Conservation (phyloP, 2,888 invertebrate species). For the Nematopogon swammerdamellus region DNA sequence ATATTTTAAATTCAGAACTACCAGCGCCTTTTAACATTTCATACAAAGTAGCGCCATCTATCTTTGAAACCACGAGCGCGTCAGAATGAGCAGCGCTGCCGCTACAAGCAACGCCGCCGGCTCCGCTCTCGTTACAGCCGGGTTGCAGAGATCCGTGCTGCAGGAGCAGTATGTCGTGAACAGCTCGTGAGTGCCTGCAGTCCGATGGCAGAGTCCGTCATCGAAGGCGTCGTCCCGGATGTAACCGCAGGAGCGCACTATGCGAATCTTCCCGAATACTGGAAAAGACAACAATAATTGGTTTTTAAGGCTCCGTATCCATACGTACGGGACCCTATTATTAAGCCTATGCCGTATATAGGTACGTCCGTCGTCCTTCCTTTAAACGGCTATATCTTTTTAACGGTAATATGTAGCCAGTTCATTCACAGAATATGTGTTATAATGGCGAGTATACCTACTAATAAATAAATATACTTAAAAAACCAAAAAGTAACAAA, state of each 20-base stretch:
- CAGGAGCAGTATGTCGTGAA: slow-evolving; percentile 77
- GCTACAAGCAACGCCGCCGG: not conserved
- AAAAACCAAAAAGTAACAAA: too few species aligned
- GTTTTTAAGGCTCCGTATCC: too few species aligned
- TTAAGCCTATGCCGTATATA: too few species aligned
- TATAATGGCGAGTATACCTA: too few species aligned
- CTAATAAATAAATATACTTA: too few species aligned
- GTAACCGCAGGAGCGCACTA: slow-evolving; percentile 82
- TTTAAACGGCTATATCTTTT: not conserved
- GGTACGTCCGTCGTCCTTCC: too few species aligned
- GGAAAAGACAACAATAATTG: slow-evolving; percentile 17
- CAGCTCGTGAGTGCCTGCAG: slow-evolving; percentile 70
- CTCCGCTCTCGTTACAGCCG: slow-evolving; percentile 22
- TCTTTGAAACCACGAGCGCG: not conserved
- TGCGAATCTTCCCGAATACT: slow-evolving; percentile 74
- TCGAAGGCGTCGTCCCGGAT: slow-evolving; percentile 60
- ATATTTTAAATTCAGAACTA: too few species aligned
- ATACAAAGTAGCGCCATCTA: too few species aligned
- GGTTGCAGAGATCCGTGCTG: slow-evolving; percentile 73
- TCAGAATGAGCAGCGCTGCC: not conserved
- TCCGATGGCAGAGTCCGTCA: slow-evolving; percentile 61
- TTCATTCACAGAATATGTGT: too few species aligned
- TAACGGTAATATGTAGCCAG: too few species aligned
- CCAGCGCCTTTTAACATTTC: too few species aligned
- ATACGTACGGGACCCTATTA: too few species aligned